Evolutionary conservation across 2,888 invertebrate genomes (phyloP).

Genomic region (Schizaphis graminum): DNA sequence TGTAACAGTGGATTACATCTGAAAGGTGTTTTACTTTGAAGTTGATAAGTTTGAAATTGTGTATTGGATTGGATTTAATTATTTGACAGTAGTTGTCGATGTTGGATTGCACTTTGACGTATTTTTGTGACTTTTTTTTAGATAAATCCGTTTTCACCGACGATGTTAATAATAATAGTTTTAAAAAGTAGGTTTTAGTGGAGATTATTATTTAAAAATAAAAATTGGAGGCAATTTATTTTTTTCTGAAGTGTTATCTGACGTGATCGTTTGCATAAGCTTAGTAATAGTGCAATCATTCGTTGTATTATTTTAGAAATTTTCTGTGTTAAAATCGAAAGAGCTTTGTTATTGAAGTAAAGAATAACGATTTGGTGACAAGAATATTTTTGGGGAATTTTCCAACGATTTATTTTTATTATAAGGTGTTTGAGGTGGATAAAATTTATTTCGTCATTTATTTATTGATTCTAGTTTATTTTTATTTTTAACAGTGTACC

Average conservation of each 20-base stretch:
- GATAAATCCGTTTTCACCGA: no score
- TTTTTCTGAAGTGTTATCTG: not conserved
- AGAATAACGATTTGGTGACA: not conserved
- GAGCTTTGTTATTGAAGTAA: not conserved
- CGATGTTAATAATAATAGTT: not conserved
- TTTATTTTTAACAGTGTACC: no score
- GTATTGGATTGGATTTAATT: not conserved
- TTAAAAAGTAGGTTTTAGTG: not conserved
- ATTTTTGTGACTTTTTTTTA: not conserved
- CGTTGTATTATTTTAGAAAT: not conserved
- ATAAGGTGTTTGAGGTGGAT: not conserved
- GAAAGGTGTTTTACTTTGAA: not conserved
- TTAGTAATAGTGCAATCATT: no score
- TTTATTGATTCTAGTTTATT: no score
- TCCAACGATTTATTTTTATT: not conserved
- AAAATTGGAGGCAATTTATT: not conserved
- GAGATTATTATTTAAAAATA: not conserved
- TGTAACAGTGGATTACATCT: not conserved
- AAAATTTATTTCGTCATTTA: not conserved
- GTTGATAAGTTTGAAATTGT: not conserved
- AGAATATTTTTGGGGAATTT: not conserved
- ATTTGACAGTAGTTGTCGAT: not conserved
- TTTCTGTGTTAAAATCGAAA: not conserved
- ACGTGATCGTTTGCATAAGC: no score
- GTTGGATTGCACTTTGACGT: not conserved